Conservation (phyloP, 2,888 invertebrate species). For the Agonopterix arenella region DNA sequence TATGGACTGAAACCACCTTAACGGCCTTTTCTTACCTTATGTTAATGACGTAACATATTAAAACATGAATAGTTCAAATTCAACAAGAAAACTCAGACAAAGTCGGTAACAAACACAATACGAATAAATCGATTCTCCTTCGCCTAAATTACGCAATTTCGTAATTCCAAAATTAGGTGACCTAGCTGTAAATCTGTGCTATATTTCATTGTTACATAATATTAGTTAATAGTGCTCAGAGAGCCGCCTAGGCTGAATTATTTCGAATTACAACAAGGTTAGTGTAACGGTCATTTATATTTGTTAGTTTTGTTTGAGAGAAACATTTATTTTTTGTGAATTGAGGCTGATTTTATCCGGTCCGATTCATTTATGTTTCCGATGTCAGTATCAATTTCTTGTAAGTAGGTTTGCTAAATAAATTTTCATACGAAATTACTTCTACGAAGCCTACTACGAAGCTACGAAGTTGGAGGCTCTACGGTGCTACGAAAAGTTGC, state of each 20-base stretch:
- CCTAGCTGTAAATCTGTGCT: constrained; percentile 2
- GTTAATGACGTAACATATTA: too few species aligned
- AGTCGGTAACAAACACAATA: background rate
- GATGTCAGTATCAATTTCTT: constrained; percentile 15
- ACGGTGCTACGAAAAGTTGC: too few species aligned
- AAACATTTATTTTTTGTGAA: too few species aligned
- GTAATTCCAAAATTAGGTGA: constrained; percentile 16
- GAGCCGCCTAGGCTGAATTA: background rate
- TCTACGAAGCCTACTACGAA: too few species aligned
- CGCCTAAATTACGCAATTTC: constrained; percentile 10
- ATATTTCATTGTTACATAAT: constrained; percentile 10
- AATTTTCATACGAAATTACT: too few species aligned
- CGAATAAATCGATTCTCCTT: background rate
- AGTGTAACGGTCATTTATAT: constrained; percentile 10
- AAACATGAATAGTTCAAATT: too few species aligned
- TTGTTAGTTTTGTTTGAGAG: background rate
- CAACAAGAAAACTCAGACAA: too few species aligned
- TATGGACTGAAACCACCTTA: too few species aligned
- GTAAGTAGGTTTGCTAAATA: too few species aligned
- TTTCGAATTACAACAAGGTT: constrained; percentile 3
- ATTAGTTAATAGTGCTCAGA: background rate
- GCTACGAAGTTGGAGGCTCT: too few species aligned
- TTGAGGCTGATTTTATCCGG: background rate
- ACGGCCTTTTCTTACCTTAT: too few species aligned
- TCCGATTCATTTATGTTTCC: constrained; percentile 2